Percentiles rank a stretch among this genome's conserved stretches.
Evolutionary conservation across 37 sponge, comb jelly and placozoan species (phyloP).

Genomic region (Aplysina aerophoba): DNA sequence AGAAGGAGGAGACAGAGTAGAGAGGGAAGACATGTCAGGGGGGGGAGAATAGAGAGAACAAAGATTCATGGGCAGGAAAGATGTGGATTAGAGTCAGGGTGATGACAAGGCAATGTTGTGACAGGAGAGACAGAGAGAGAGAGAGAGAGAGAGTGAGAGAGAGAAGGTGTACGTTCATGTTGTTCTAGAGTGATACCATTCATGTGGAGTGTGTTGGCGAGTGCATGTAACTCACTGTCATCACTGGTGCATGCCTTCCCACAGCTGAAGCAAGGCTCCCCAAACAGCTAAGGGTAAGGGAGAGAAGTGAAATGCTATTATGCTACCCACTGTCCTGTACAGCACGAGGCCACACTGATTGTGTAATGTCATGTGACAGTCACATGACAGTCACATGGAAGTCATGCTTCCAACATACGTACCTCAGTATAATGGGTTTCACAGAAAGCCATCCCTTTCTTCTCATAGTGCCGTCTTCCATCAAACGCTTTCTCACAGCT

Average conservation of each 20-base stretch:
- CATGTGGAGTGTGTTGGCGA: not conserved
- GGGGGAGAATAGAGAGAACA: no score
- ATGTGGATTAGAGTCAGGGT: no score
- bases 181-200: not conserved
- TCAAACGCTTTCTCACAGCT: constrained; percentile 98
- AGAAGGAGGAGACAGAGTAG: no score
- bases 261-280: constrained; percentile 95
- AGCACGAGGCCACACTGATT: not conserved
- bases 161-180: not conserved
- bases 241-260: constrained; percentile 84
- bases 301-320: not conserved
- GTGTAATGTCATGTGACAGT: not conserved
- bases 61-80: no score
- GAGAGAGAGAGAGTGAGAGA: constrained; percentile 18
- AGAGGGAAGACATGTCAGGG: no score
- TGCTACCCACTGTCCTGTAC: not conserved
- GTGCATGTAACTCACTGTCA: constrained; percentile 59
- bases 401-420: constrained; percentile 41
- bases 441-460: constrained; percentile 95
- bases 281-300: constrained; percentile 75
- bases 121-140: not conserved
- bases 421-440: constrained; percentile 94
- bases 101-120: no score
- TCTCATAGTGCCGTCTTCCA: constrained; percentile 93
- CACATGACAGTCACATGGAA: not conserved